These are phyloP conservation scores for Dicerorhinus sumatrensis DNA, from an alignment of 2,113 vertebrate genomes.

Conservation along the genomic window DNA sequence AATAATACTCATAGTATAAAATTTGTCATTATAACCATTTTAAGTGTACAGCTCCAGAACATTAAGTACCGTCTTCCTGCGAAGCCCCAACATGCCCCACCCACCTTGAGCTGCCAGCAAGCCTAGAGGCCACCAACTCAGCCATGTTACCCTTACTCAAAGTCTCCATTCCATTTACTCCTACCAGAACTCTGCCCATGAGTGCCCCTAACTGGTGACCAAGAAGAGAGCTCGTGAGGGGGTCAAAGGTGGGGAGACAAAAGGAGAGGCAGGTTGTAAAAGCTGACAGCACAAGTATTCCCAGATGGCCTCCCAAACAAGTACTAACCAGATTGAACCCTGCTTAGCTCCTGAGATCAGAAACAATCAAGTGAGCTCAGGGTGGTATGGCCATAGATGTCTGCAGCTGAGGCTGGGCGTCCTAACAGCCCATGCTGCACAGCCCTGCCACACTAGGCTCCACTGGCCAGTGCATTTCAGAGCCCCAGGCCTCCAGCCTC, in stretches of 20 bases:
- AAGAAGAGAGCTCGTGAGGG: neutral
- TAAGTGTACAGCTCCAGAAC: neutral
- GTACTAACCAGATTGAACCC: neutral
- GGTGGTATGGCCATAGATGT: neutral
- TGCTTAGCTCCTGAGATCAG: neutral
- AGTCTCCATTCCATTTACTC: neutral
- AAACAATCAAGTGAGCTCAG: no score
- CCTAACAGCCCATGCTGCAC: fast-evolving
- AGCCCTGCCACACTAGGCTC: neutral
- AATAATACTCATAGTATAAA: neutral
- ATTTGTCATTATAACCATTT: neutral
- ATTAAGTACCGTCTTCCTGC: neutral
- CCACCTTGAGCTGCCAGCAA: neutral
- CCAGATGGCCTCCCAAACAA: neutral
- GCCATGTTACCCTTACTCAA: neutral
- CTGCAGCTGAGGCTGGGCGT: no score
- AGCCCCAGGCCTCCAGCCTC: no score
- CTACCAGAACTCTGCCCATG: neutral
- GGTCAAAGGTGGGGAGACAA: neutral
- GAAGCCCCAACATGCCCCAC: neutral
- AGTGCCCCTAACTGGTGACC: neutral
- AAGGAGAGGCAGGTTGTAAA: no score
- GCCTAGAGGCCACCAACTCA: neutral
- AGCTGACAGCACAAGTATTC: neutral
- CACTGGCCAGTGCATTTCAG: neutral